Conservation (phyloP, 1,140 invertebrate species). For the Bactericera cockerelli region DNA sequence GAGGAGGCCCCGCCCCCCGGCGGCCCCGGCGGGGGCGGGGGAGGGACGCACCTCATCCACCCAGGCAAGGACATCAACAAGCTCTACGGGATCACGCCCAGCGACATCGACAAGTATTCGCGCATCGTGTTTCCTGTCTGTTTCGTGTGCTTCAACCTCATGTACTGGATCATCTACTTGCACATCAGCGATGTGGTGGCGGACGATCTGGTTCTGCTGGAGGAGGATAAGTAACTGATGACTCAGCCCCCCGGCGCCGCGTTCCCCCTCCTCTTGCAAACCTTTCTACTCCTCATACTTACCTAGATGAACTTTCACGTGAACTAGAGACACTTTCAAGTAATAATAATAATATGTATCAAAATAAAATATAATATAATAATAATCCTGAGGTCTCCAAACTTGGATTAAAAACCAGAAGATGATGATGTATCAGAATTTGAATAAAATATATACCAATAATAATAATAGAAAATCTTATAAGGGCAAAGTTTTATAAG, state of each 20-base stretch:
- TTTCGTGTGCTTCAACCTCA: slow-evolving; percentile 93
- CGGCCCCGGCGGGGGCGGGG: slow-evolving; percentile 34
- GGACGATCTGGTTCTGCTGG: slow-evolving; percentile 74
- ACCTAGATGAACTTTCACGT: neutral
- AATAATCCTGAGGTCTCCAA: neutral
- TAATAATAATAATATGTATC: neutral
- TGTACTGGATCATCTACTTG: slow-evolving; percentile 96
- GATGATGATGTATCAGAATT: too few species aligned
- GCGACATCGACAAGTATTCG: slow-evolving; percentile 93
- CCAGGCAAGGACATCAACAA: slow-evolving; percentile 51
- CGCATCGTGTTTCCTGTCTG: slow-evolving; percentile 90
- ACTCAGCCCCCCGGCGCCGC: neutral
- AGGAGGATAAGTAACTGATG: slow-evolving; percentile 52
- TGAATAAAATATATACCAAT: too few species aligned
- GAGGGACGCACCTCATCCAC: slow-evolving; percentile 45
- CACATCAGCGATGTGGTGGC: slow-evolving; percentile 89
- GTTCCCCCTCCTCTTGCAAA: too few species aligned
- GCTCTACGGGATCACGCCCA: slow-evolving; percentile 65
- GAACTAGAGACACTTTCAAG: neutral
- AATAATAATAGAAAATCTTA: neutral
- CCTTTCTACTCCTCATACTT: neutral
- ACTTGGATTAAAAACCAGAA: too few species aligned
- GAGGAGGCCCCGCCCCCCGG: slow-evolving; percentile 46
- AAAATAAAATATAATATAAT: neutral
- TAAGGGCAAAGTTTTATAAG: too few species aligned